Conservation (phyloP, 2,797 vertebrate genomes). For the Melanotaenia maccullochi region DNA sequence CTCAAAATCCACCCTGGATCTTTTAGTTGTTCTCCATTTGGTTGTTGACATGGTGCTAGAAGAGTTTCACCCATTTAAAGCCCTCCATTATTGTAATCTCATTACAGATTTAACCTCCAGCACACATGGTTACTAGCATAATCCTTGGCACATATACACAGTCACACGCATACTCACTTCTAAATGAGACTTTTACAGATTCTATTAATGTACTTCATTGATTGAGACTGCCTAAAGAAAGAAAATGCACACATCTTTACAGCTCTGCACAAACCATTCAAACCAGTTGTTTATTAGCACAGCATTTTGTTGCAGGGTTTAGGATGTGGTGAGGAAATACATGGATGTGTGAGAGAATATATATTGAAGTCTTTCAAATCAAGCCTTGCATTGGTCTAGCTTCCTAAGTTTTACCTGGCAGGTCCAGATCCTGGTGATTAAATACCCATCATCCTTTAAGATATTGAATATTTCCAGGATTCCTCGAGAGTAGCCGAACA, state of each 20-base stretch:
- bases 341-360: background rate
- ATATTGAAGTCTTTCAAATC: background rate
- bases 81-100: slow-evolving; percentile 72
- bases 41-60: slow-evolving; percentile 52
- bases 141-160: slow-evolving; percentile 50
- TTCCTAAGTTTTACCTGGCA: slow-evolving; percentile 84
- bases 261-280: slow-evolving; percentile 6
- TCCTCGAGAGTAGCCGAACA: slow-evolving; percentile 90
- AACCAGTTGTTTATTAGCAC: background rate
- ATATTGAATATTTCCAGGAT: slow-evolving; percentile 90
- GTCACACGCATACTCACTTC: slow-evolving; percentile 26
- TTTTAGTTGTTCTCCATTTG: slow-evolving; percentile 37
- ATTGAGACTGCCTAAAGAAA: slow-evolving; percentile 32
- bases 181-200: slow-evolving; percentile 38
- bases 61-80: slow-evolving; percentile 63
- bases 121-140: slow-evolving; percentile 69
- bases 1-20: slow-evolving; percentile 1
- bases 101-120: slow-evolving; percentile 79
- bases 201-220: slow-evolving; percentile 53
- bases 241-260: slow-evolving; percentile 13
- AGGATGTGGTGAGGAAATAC: background rate
- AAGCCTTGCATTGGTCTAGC: background rate
- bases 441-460: slow-evolving; percentile 88
- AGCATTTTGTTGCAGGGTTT: background rate
- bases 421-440: slow-evolving; percentile 90